Percentiles rank a stretch among this genome's conserved stretches.
Conservation (phyloP, 92 coral and sea anemone genomes). For the Parazoanthus swiftii region DNA sequence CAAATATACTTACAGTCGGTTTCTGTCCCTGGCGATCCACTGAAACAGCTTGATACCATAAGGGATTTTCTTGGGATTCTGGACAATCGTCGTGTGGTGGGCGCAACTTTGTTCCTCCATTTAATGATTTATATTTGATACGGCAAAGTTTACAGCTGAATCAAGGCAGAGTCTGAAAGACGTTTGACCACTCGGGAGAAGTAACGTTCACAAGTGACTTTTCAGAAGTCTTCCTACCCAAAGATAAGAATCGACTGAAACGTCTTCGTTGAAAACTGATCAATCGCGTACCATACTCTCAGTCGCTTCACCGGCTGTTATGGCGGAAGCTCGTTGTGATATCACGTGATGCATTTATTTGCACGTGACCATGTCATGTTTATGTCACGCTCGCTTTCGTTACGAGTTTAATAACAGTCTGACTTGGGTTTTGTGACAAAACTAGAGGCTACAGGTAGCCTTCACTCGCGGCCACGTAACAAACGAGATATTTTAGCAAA, state of each 20-base stretch:
- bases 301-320: too few species aligned
- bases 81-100: neutral
- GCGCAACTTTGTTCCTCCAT: constrained; percentile 19
- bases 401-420: too few species aligned
- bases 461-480: too few species aligned
- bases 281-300: too few species aligned
- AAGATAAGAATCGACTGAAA: neutral
- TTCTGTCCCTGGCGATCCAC: constrained; percentile 85
- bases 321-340: neutral
- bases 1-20: constrained; percentile 69
- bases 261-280: too few species aligned
- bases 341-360: neutral
- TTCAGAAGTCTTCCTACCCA: neutral
- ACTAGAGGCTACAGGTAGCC: too few species aligned
- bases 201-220: neutral
- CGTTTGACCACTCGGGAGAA: neutral
- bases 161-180: constrained; percentile 6
- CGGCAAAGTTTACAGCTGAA: too few species aligned
- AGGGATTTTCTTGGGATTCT: constrained; percentile 67
- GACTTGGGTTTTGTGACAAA: too few species aligned
- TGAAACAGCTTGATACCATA: constrained; percentile 76
- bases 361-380: neutral
- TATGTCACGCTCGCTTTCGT: neutral
- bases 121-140: neutral
- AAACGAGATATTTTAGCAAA: too few species aligned